phyloP scores from a whole-genome alignment of 2,113 vertebrate genomes.

The Hydrolagus affinis region DNA sequence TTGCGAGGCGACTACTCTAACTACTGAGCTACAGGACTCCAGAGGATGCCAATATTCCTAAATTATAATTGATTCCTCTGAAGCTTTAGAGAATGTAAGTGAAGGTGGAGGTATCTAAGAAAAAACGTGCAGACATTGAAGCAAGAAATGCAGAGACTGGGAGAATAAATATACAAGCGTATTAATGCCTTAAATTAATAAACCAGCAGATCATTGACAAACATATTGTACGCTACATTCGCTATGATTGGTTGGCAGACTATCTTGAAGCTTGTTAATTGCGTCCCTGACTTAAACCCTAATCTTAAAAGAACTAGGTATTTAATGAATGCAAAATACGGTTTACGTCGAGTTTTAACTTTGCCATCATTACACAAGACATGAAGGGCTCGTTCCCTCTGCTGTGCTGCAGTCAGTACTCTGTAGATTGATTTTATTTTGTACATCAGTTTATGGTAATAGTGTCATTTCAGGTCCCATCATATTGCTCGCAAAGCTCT shows the following conservation, averaged over 20 bases:
- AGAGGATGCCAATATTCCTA: too few relatives aligned
- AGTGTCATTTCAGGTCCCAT: neutral
- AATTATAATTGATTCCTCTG: too few relatives aligned
- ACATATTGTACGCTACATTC: neutral
- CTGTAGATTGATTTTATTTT: neutral
- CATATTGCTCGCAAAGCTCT: neutral
- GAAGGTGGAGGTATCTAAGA: too few relatives aligned
- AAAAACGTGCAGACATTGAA: neutral
- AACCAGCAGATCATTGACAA: neutral
- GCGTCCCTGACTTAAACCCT: neutral
- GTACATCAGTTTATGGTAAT: neutral
- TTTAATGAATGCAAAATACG: neutral
- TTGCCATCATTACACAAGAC: neutral
- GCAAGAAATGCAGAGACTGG: neutral
- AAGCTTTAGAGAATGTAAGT: too few relatives aligned
- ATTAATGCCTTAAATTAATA: neutral
- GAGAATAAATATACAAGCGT: neutral
- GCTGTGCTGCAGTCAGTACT: neutral
- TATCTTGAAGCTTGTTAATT: neutral
- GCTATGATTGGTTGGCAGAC: neutral
- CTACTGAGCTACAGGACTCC: too few relatives aligned
- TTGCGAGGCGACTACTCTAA: too few relatives aligned
- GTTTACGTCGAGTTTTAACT: neutral
- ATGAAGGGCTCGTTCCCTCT: neutral
- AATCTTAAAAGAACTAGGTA: neutral